A percentile compares a stretch with the other conserved stretches of the same genome.
Evolutionary conservation across 1,140 invertebrate genomes (phyloP).

Genomic region (Oryzaephilus surinamensis): DNA sequence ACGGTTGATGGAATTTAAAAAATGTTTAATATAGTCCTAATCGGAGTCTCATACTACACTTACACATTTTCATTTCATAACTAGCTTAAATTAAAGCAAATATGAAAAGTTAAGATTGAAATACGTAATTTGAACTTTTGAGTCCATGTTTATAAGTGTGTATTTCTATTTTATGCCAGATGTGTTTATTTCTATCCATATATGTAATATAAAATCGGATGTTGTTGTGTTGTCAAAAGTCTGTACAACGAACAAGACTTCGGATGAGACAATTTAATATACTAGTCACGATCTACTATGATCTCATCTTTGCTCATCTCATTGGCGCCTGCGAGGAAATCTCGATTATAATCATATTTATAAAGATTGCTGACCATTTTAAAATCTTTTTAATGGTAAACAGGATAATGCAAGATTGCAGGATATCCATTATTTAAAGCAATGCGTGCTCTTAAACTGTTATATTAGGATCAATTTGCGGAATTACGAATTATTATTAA

Average conservation of each 20-base stretch:
- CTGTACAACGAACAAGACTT: constrained; percentile 3
- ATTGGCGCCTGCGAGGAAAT: constrained; percentile 13
- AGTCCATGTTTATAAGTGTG: no score
- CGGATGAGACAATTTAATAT: constrained; percentile 4
- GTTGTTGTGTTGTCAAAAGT: neutral
- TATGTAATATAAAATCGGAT: constrained; percentile 6
- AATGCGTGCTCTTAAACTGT: no score
- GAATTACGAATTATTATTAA: no score
- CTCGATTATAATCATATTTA: constrained; percentile 15
- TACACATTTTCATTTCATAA: no score
- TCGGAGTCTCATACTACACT: no score
- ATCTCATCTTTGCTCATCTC: constrained; percentile 13
- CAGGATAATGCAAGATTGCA: constrained; percentile 12
- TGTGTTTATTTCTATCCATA: no score
- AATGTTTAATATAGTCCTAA: no score
- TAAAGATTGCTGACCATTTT: constrained; percentile 10
- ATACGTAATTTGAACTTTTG: neutral
- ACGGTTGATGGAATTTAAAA: no score
- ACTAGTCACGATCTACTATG: constrained; percentile 8
- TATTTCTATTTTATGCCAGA: no score
- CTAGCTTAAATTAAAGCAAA: no score
- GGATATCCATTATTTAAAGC: no score
- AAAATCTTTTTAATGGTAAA: constrained; percentile 9
- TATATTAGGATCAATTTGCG: no score
- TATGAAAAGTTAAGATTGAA: constrained; percentile 2